These are phyloP conservation scores for Centrocercus urophasianus DNA, from an alignment of 2,113 vertebrate species.

Conservation along the genomic window DNA sequence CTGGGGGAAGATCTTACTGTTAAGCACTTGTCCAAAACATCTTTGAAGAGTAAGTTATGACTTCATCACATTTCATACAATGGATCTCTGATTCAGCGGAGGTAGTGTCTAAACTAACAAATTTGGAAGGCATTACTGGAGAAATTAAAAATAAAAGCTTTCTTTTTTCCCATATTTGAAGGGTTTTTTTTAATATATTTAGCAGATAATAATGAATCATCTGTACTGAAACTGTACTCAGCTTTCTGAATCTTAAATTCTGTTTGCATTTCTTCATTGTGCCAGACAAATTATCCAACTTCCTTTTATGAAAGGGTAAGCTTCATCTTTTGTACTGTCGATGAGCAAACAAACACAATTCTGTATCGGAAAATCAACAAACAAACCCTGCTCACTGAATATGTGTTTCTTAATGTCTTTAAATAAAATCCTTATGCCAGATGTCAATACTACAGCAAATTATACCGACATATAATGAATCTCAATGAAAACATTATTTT, in stretches of 20 bases:
- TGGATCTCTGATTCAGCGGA: not conserved
- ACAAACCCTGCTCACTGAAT: not conserved
- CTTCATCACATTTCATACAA: not conserved
- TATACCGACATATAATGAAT: not conserved
- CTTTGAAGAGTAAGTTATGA: not conserved
- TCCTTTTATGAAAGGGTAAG: slow-evolving; percentile 6
- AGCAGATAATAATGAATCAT: not conserved
- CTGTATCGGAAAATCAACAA: slow-evolving; percentile 36
- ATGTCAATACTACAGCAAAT: not conserved
- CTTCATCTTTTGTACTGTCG: not conserved
- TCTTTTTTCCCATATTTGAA: not conserved
- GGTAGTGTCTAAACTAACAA: not conserved
- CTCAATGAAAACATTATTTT: not conserved
- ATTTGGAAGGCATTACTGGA: not conserved
- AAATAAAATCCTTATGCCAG: not conserved
- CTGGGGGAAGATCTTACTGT: not conserved
- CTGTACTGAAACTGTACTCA: not conserved
- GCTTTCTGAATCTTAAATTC: not conserved
- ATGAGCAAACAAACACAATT: not conserved
- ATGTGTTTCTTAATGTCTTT: not conserved
- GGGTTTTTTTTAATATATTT: not conserved
- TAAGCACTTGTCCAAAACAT: not conserved
- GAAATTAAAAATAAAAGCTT: not conserved
- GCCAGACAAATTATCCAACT: not conserved
- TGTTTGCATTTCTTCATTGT: slow-evolving; percentile 25